Percentiles rank a stretch among this genome's conserved stretches.
Conservation (phyloP, 2,113 vertebrate species). For the Gorilla gorilla region DNA sequence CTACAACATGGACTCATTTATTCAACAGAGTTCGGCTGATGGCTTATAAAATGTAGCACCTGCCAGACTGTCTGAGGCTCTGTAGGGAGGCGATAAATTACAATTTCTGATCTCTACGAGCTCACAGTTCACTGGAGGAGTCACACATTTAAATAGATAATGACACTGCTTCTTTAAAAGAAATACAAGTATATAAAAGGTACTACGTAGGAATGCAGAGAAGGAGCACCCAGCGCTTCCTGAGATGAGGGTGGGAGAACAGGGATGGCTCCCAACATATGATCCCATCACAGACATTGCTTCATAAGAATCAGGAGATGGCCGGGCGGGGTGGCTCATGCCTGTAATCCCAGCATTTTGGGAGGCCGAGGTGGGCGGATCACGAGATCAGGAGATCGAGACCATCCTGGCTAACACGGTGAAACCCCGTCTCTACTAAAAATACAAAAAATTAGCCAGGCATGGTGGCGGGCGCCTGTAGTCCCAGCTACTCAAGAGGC, state of each 20-base stretch:
- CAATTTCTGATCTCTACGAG: background rate
- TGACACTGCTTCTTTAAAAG: background rate
- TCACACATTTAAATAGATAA: background rate
- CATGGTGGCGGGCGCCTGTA: no score
- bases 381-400: no score
- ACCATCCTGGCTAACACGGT: no score
- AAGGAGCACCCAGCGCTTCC: background rate
- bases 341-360: no score
- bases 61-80: no score
- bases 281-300: fast-evolving
- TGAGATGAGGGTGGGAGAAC: no score
- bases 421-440: no score
- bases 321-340: no score
- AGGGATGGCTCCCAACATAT: fast-evolving
- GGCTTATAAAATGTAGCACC: background rate
- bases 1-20: background rate
- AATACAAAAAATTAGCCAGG: no score
- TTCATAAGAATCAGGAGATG: background rate
- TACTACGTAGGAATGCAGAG: background rate
- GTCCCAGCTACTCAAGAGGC: no score
- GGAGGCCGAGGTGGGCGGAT: no score
- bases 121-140: background rate
- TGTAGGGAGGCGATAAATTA: background rate
- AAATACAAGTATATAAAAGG: background rate
- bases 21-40: background rate